Evolutionary conservation across 2,113 vertebrate species (phyloP), one percentile per base, ranked within the genome.

Genomic region (Centropristis striata): DNA sequence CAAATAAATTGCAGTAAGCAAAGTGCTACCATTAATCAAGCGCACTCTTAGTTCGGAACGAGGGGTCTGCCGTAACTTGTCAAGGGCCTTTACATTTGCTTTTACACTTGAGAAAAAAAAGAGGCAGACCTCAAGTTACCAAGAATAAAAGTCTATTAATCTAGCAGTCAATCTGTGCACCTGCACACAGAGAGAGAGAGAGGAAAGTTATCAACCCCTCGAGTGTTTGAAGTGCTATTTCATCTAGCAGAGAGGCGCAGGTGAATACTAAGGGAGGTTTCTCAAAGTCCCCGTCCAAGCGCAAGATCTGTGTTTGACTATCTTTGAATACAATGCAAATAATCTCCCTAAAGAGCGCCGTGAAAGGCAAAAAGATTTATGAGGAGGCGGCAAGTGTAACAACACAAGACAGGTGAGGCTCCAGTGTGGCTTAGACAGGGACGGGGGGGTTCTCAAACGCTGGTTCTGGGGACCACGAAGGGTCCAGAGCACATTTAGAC

Each of bases 1-100:
- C 47, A 69, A 72, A 86, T 61, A 82, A 85, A 88, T 80, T 82
- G 90, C 82, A 63, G 72, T 71, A 85, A 65, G 83, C 79, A 91
- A 83, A 91, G 84, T 89, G 87, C 74, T 78, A 12, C 71, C 79
- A 88, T 91, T 81, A 89, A 90, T 90, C 82, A 88, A 21, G 59
- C 3, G 51, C 5, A 63, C 82, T 65, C 28, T 61, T 70, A 64
- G 75, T 59, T 86, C 67, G 55, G 67, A 80, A 69, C 59, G 28
- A 81, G 72, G 39, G 61, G 68, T 79, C 21, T 67, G 44, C 71
- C 59, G 61, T 63, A 78, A 84, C 74, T 77, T 86, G 81, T 89
- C 71, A 73, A 85, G 69, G 58, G 74, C 72, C 76, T 86, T 90
- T 75, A 71, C 85, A 70, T 86, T 80, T 75, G 70, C 70, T 88